Evolutionary conservation across 2,113 vertebrate species (phyloP), one percentile per base, ranked within the genome.

Genomic region (Paradisaea rubra): DNA sequence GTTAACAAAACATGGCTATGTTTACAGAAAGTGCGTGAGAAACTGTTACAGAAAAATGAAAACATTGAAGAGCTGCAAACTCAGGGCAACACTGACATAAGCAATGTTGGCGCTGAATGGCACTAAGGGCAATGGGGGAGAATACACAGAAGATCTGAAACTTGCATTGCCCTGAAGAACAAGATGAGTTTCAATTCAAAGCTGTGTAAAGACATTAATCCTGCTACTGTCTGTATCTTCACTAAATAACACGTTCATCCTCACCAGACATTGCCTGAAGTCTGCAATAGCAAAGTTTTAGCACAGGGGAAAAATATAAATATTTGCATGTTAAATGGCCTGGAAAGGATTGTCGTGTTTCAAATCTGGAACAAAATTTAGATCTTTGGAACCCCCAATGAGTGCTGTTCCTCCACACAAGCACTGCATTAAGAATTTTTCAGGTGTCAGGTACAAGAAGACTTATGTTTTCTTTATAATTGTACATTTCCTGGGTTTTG

Each of bases 61-160:
- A n/a, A n/a, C n/a, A n/a, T n/a, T n/a, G n/a, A n/a, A n/a, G n/a
- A n/a, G n/a, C n/a, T n/a, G n/a, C n/a, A n/a, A n/a, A n/a, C n/a
- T n/a, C n/a, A n/a, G n/a, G n/a, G n/a, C n/a, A n/a, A n/a, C n/a
- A n/a, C 47, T 83, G 79, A 69, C 3, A 1, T n/a, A 41, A 89
- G 45, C 52, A 54, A 42, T 1, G 1, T 4, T 37, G 71, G 35
- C 1, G 0, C 30, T 54, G 79, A 63, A 41, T 4, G 18, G 35
- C 54, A 49, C 63, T 42, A 54, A 60, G 45, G 41, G 31, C 74
- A 74, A 45, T 0, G 6, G 9, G 56, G 53, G 63, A 91, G 31
- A 74, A 60, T 17, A 76, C 71, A 71, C 24, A 68, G 20, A 73
- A 59, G 37, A 79, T 57, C 53, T 61, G n/a, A 24, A 66, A 71